These are phyloP conservation scores for Calosoma granatense DNA, from an alignment of 1,140 invertebrate species.

Conservation along the genomic window DNA sequence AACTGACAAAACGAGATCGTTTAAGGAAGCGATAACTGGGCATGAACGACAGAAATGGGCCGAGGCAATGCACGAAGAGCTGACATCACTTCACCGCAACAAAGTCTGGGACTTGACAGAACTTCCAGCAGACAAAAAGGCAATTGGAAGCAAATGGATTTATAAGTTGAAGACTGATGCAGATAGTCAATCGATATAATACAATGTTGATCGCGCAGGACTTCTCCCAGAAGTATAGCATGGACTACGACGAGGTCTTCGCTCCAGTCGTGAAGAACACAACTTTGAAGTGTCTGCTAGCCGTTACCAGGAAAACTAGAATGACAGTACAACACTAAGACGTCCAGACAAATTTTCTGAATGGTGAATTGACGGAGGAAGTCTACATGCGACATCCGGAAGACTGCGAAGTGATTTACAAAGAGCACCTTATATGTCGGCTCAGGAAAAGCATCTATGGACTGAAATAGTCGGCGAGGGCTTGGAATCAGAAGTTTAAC, in stretches of 20 bases:
- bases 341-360: not conserved
- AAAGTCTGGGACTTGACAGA: not conserved
- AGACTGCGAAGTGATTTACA: not conserved
- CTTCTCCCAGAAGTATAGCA: not conserved
- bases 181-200: not conserved
- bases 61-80: not conserved
- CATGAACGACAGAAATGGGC: not conserved
- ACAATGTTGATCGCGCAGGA: not conserved
- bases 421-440: not conserved
- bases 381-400: not conserved
- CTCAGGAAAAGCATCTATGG: not conserved
- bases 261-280: slow-evolving; percentile 20
- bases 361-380: not conserved
- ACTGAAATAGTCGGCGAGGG: not conserved
- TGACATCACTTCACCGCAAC: not conserved
- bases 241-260: slow-evolving; percentile 10
- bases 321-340: not conserved
- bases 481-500: not conserved
- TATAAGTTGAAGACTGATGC: not conserved
- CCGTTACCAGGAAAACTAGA: not conserved
- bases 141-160: not conserved
- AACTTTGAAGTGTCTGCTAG: slow-evolving; percentile 23
- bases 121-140: not conserved
- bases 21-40: too few species aligned
- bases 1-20: too few species aligned